Evolutionary conservation across 2,113 vertebrate species (phyloP), one percentile per base, ranked within the genome.

Genomic region (Mystacornis crossleyi): DNA sequence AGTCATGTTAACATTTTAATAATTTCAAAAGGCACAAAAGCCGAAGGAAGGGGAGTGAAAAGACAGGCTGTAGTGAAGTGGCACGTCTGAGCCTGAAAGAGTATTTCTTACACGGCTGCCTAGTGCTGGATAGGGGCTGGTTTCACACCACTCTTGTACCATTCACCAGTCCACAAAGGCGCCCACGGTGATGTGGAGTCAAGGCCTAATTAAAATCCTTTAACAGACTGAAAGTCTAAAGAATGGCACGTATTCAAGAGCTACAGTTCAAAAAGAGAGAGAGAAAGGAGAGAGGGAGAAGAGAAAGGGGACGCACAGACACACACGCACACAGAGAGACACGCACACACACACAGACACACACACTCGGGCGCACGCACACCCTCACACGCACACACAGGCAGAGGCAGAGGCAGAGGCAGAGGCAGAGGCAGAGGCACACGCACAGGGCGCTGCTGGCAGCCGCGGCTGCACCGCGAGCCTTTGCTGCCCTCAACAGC

Each of bases 1-100:
- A 98, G 98, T 98, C 98, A 97, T 98, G 99, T 99, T 99, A 99
- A 99, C 99, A 99, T 99, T 99, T 99, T 98, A 99, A 99, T 99
- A 99, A 99, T 99, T 99, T 99, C 98, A 98, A 98, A 98, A 98
- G 97, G 96, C 98, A 98, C 98, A 98, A 97, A 98, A 98, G 97
- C 96, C 96, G 96, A 97, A 96, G 97, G 98, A 98, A 97, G 94
- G 95, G 93, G 96, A 98, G 98, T 97, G 98, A 97, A 97, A 98
- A 98, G 98, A 97, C 97, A 98, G 98, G 97, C 93, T 98, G 97
- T 97, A 95, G 98, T 98, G 97, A 98, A 98, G 98, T 98, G 98
- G 98, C 97, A 98, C 97, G 97, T 98, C 98, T 97, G 98, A 97
- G 95, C 97, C 98, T 98, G 97, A 97, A 98, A 98, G 98, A 97